Percentiles rank a stretch among this genome's conserved stretches.
Evolutionary conservation across 2,888 invertebrate genomes (phyloP).

Genomic region (Hyles lineata): DNA sequence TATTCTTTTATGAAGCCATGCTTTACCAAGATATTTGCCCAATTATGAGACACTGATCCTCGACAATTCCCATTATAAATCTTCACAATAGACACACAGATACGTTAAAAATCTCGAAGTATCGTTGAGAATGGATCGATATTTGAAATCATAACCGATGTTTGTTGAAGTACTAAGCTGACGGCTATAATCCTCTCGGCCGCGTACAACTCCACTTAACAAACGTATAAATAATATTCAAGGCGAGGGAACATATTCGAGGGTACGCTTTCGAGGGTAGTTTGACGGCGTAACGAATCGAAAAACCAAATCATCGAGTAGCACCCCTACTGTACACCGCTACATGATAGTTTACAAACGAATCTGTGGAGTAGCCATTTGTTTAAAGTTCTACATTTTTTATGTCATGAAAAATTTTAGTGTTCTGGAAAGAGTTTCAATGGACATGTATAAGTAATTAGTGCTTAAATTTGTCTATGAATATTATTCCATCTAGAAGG

Average conservation of each 20-base stretch:
- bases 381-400: conserved; percentile 33
- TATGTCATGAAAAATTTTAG: background rate
- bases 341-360: conserved; percentile 79
- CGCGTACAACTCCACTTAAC: conserved; percentile 82
- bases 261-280: conserved; percentile 81
- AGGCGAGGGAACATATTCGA: conserved; percentile 83
- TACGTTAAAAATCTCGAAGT: conserved; percentile 10
- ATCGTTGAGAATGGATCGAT: conserved; percentile 61
- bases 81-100: conserved; percentile 5
- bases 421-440: too few species aligned
- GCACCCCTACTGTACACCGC: conserved; percentile 81
- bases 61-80: background rate
- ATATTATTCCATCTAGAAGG: too few species aligned
- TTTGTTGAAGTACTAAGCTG: conserved; percentile 83
- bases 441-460: too few species aligned
- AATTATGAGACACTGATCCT: conserved; percentile 3
- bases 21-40: conserved; percentile 17
- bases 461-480: too few species aligned
- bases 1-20: background rate
- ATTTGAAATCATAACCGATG: conserved; percentile 78
- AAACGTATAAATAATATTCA: conserved; percentile 85
- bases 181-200: conserved; percentile 76
- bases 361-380: conserved; percentile 56
- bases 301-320: conserved; percentile 85
- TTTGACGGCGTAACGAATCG: conserved; percentile 85